These are phyloP conservation scores for Sinella curviseta DNA, from an alignment of 1,140 invertebrate genomes.

Conservation along the genomic window DNA sequence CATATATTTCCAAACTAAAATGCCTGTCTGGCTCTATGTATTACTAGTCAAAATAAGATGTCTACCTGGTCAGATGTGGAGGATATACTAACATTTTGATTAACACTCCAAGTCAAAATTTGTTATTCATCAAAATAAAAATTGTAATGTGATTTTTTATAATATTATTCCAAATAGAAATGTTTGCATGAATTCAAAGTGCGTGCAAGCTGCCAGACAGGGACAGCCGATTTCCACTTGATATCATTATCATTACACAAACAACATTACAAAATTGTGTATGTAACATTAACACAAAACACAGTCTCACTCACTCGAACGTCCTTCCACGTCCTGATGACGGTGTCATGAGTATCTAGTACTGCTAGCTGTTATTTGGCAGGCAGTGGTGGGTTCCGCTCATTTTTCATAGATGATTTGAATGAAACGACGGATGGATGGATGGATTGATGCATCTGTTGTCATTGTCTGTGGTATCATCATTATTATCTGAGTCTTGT, in stretches of 20 bases:
- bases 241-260: conserved; percentile 8
- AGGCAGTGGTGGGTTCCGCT: background rate
- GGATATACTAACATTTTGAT: too few relatives aligned
- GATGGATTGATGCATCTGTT: conserved; percentile 24
- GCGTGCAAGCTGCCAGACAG: background rate
- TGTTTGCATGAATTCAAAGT: background rate
- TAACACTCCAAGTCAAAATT: too few relatives aligned
- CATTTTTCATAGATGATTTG: background rate
- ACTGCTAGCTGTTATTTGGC: too few relatives aligned
- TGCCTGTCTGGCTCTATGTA: too few relatives aligned
- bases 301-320: too few relatives aligned
- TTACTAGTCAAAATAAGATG: too few relatives aligned
- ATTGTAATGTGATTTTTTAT: too few relatives aligned
- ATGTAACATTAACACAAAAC: background rate
- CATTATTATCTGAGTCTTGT: background rate
- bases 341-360: background rate
- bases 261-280: background rate
- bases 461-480: background rate
- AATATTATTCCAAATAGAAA: too few relatives aligned
- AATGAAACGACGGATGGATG: background rate
- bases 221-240: background rate
- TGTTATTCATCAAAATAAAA: too few relatives aligned
- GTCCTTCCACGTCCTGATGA: background rate
- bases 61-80: too few relatives aligned
- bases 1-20: too few relatives aligned